Base-by-base conservation (phyloP, 1,140 invertebrate species). In the Drosophila equinoxialis region DNA sequence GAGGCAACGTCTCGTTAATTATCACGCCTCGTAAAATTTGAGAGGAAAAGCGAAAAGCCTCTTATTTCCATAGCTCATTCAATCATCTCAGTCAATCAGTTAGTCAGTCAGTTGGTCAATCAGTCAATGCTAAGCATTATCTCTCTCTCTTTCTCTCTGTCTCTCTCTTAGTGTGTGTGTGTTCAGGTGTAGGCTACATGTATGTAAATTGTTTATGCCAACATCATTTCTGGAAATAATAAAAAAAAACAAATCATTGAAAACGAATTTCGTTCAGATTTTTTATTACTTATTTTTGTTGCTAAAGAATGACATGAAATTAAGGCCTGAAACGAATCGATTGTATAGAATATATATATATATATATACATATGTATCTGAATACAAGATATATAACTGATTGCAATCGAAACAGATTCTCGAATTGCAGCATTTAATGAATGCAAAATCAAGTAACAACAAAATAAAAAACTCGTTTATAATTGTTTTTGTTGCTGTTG, bases 1-100 rank as follows among this genome's bases (percentile, higher is more conserved):
- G 71, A 10, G 45, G 45, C 26, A 66, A 71, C 79, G 67, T 72
- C 84, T 84, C 71, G 84, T 87, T 90, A 89, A 89, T 80, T 84
- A 84, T 84, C 84, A 76, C 84, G 86, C 84, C 80, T 80, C 62
- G 68, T 67, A 51, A 51, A 51, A 11, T 51, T 51, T 11, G 10
- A 23, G 20, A 51, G 20, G 45, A 51, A 51, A 51, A 51, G 45
- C 45, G 45, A 51, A 51, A 51, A 23, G 7, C 45, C 17, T 20
- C 17, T 51, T 51, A 20, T 51, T 48, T 20, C 79, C 66, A 71
- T 74, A 23, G 17, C 51, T 33, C 58, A 35, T 63, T 62, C 74
- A 74, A 65, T 77, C 64, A 42, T 77, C 45, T 51, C 45, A 69
- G 35, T 63, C 67, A 48, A 13, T 54, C 68, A 68, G 41, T 72